Base-by-base conservation (phyloP, 2,797 vertebrate species). In the Clarias laeviceps region DNA sequence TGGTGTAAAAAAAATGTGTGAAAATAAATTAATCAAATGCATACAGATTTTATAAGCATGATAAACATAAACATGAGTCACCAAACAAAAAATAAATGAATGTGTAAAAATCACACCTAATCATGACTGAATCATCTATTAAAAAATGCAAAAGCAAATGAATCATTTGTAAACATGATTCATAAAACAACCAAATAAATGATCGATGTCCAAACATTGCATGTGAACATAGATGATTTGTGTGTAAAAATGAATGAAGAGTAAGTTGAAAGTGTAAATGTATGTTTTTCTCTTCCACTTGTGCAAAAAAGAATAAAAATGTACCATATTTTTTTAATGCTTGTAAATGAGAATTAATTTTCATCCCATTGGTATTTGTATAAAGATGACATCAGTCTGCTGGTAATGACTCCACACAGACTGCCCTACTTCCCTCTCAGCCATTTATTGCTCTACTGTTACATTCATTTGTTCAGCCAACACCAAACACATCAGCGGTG, bases 391-490 rank as follows among this genome's bases (percentile, higher is more conserved):
- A 64, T 27, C 6, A 45, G 24, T 20, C 17, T 65, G 7, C 15
- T 37, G 59, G 22, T 80, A 80, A 80, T 45, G 61, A n/a, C 78
- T 9, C 22, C 59, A 64, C 7, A 9, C 20, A 6, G 34, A 7
- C 77, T 62, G 18, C 32, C 34, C 24, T 64, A n/a, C 59, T 32
- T n/a, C n/a, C 12, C 57, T 40, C 32, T 61, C 32, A 24, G 32
- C 37, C 57, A 12, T 79, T 68, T 69, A 61, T 29, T 76, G 66
- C 74, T 57, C 50, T 68, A 37, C 73, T n/a, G 73, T 86, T 83
- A 22, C 80, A 14, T 83, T 65, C 45, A 62, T 80, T 80, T 64
- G 66, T 83, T 80, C 81, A 83, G 27, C 65, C 81, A 56, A 18
- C 17, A 8, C 62, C 73, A 32, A 73, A 65, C 56, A 77, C 57